Percentiles rank a stretch among this genome's conserved stretches.
phyloP scores from a whole-genome alignment of 2,797 vertebrate species.

The Synanceia verrucosa region DNA sequence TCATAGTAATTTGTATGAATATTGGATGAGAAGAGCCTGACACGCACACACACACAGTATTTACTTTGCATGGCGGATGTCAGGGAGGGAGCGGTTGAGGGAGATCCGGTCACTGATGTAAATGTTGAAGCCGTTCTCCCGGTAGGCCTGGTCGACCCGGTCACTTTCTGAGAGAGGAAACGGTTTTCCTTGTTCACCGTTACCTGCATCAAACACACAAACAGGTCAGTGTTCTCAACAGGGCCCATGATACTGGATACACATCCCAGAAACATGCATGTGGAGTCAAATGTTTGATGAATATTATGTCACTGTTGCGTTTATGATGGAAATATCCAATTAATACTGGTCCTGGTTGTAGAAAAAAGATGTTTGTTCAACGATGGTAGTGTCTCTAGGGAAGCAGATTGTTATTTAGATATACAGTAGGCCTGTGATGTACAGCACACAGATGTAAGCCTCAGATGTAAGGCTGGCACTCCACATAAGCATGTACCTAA shows the following conservation, averaged over 20 bases:
- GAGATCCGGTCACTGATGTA: conserved; percentile 95
- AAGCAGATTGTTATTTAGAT: too few species aligned
- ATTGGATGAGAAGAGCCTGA: too few species aligned
- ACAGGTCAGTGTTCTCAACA: neutral
- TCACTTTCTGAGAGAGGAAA: conserved; percentile 90
- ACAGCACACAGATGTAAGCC: neutral
- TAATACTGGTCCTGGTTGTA: neutral
- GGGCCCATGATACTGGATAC: neutral
- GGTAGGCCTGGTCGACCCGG: conserved; percentile 91
- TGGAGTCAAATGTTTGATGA: neutral
- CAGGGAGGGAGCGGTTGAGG: conserved; percentile 93
- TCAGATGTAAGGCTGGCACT: neutral
- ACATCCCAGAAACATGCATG: neutral
- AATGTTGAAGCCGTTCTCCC: conserved; percentile 98
- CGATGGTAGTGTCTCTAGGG: neutral
- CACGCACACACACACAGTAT: conserved; percentile 49
- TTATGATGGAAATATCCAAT: too few species aligned
- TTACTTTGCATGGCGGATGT: conserved; percentile 96
- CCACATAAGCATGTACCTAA: neutral
- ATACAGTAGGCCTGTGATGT: neutral
- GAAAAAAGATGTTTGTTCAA: neutral
- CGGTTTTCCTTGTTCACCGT: conserved; percentile 92
- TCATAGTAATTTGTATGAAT: too few species aligned
- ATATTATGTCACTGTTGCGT: too few species aligned
- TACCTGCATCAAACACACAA: conserved; percentile 75